These are phyloP conservation scores for Morpho deidamia DNA, from an alignment of 2,888 invertebrate genomes.

Conservation along the genomic window DNA sequence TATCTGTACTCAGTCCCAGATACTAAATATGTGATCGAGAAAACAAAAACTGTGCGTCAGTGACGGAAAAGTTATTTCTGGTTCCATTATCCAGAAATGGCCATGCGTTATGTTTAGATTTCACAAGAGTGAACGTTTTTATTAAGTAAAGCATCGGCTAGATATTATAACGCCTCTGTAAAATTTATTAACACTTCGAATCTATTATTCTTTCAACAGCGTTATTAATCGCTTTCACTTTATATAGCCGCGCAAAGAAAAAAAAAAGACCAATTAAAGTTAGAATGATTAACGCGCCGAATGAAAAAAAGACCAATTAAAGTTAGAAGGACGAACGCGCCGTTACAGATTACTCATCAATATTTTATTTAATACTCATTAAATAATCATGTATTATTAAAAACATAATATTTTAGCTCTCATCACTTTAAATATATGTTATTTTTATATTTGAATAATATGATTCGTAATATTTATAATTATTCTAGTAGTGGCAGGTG, in stretches of 20 bases:
- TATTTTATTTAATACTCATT: no score
- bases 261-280: background rate
- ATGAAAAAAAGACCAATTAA: background rate
- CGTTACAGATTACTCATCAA: background rate
- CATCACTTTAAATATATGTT: no score
- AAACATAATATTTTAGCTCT: no score
- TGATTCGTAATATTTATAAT: background rate
- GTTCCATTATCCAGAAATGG: slow-evolving; percentile 72
- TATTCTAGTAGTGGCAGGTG: slow-evolving; percentile 1
- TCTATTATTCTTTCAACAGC: background rate
- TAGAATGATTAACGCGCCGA: background rate
- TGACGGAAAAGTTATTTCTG: slow-evolving; percentile 64
- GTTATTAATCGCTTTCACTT: background rate
- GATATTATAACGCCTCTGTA: background rate
- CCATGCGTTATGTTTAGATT: slow-evolving; percentile 61
- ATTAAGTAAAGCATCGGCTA: slow-evolving; percentile 12
- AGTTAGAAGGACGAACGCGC: no score
- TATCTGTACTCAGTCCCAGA: slow-evolving; percentile 3
- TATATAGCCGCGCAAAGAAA: background rate
- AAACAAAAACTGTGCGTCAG: slow-evolving; percentile 48
- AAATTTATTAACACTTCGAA: background rate
- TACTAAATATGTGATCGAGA: slow-evolving; percentile 8
- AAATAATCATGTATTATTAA: no score
- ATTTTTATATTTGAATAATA: background rate
- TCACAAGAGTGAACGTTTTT: slow-evolving; percentile 49